Percentiles rank a stretch among this genome's conserved stretches.
Evolutionary conservation across 1,140 invertebrate genomes (phyloP).

Genomic region (Bombus huntii): DNA sequence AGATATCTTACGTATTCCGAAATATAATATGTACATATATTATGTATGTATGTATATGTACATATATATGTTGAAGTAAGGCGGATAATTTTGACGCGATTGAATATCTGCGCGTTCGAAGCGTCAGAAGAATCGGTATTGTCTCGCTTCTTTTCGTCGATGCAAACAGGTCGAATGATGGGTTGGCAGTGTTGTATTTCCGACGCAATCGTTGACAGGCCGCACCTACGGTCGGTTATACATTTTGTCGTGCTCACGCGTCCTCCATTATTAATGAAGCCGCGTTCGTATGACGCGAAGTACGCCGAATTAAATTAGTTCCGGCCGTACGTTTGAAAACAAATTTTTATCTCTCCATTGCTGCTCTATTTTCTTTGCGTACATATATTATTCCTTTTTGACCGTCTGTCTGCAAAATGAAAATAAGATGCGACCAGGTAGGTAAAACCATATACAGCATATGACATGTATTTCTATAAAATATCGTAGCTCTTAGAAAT

Average conservation of each 20-base stretch:
- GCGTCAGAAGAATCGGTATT: neutral
- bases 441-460: neutral
- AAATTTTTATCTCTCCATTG: neutral
- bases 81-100: neutral
- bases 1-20: no score
- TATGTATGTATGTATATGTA: no score
- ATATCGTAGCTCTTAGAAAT: neutral
- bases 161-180: constrained; percentile 4
- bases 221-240: constrained; percentile 30
- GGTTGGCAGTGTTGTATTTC: constrained; percentile 3
- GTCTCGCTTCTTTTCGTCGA: neutral
- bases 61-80: neutral
- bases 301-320: constrained; percentile 8
- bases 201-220: neutral
- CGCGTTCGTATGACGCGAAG: neutral
- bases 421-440: neutral
- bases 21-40: no score
- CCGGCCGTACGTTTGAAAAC: neutral
- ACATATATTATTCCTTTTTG: no score
- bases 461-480: no score
- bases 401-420: neutral
- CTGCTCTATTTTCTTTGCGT: neutral
- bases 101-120: neutral
- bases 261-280: constrained; percentile 2
- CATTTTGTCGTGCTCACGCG: constrained; percentile 12